Percentiles rank a stretch among this genome's conserved stretches.
phyloP scores from a whole-genome alignment of 1,140 invertebrate species.

The Anastrepha ludens region DNA sequence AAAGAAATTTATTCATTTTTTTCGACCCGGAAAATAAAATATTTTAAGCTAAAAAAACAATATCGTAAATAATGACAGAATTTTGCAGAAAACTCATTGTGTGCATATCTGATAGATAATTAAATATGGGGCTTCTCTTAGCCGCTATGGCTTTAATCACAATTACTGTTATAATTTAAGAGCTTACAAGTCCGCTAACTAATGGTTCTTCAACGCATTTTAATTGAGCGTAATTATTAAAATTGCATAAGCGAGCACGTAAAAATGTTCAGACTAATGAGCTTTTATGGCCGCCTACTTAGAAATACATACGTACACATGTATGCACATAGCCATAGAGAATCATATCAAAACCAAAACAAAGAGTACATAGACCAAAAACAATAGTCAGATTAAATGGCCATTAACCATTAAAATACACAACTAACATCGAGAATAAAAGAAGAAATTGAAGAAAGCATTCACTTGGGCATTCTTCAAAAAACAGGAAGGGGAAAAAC shows the following conservation, averaged over 20 bases:
- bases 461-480: not conserved
- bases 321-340: not conserved
- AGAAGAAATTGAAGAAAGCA: constrained; percentile 4
- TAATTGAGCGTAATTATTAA: constrained; percentile 29
- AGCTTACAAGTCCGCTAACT: constrained; percentile 18
- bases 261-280: constrained; percentile 26
- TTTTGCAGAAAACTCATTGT: no score
- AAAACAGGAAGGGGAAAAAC: not conserved
- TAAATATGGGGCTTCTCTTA: no score
- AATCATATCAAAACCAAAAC: not conserved
- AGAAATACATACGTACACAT: no score
- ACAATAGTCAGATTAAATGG: not conserved
- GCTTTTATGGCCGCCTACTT: not conserved
- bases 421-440: not conserved
- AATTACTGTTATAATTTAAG: not conserved
- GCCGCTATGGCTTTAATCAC: not conserved
- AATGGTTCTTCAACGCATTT: constrained; percentile 21
- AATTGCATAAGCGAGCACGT: not conserved
- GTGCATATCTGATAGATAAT: no score
- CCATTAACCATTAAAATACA: not conserved
- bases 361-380: constrained; percentile 1
- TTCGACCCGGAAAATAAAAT: no score
- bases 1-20: no score
- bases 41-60: no score
- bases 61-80: no score